Evolutionary conservation across 2,113 vertebrate species (phyloP).

Genomic region (Hoplias malabaricus): DNA sequence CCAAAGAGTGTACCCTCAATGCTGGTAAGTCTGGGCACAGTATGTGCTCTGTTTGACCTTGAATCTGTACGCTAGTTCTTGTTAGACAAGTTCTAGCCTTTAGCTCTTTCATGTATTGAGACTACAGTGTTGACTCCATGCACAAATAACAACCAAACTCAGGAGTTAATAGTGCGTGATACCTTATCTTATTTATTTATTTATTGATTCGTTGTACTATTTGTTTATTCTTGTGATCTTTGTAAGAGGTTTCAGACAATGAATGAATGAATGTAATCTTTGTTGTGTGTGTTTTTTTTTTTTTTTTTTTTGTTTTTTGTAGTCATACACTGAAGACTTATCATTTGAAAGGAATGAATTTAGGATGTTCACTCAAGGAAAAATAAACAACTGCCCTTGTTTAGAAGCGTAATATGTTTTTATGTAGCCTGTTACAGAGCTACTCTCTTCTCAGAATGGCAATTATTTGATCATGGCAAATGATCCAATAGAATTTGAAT

Average conservation of each 20-base stretch:
- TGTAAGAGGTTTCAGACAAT: no score
- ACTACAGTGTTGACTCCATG: not conserved
- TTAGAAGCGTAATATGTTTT: not conserved
- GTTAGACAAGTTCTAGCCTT: conserved; percentile 12
- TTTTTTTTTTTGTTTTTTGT: no score
- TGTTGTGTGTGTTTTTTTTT: no score
- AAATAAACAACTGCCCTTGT: not conserved
- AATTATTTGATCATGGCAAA: not conserved
- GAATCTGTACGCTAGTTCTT: not conserved
- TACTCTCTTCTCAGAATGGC: not conserved
- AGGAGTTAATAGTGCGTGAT: no score
- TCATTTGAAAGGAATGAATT: not conserved
- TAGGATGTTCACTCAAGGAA: not conserved
- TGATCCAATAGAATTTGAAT: not conserved
- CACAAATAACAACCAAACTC: conserved; percentile 9
- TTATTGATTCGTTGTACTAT: no score
- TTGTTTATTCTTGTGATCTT: no score
- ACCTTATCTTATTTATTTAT: no score
- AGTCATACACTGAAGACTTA: not conserved
- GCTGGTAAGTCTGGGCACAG: conserved; percentile 71
- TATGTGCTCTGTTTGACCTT: not conserved
- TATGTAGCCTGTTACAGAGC: conserved; percentile 12
- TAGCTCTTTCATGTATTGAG: conserved; percentile 8
- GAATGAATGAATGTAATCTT: no score
- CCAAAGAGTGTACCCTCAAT: conserved; percentile 84